Evolutionary conservation across 2,113 vertebrate genomes (phyloP), one percentile per base, ranked within the genome.

Genomic region (Phainopepla nitens): DNA sequence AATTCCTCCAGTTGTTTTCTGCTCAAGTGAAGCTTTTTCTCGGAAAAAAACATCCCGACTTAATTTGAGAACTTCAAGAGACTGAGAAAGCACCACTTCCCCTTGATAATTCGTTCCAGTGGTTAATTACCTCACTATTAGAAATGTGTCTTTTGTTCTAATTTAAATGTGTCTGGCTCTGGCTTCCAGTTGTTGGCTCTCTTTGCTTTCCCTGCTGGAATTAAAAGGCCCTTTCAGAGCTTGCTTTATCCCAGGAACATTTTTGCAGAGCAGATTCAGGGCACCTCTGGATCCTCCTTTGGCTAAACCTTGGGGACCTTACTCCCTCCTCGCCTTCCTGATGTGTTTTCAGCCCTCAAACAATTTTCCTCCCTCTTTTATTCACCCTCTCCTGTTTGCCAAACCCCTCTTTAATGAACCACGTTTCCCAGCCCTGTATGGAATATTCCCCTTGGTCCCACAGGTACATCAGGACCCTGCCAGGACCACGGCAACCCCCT

Each of bases 111-210:
- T 89, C 19, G 78, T 96, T 93, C 94, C 92, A 94, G 81, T 68
- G 47, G 69, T 87, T 95, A 96, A 97, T 95, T 96, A 78, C 90
- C 44, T 95, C 73, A 18, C 87, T 56, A 22, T 87, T 89, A 95
- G 83, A 91, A 89, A 79, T 66, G 91, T 81, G 87, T 66, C 81
- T 73, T 91, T 93, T 97, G 92, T 91, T 94, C 92, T 82, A 45
- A 75, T 95, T 82, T 68, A 84, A 91, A 75, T 56, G 51, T 39
- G 77, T 20, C 93, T 94, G 92, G 96, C 93, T 96, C 81, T 0
- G 0, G 87, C 77, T 82, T 33, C 91, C 69, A 91, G 84, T 41
- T 72, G 12, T 78, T 78, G 79, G 69, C 45, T 65, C 89, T 47
- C 13, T 9, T 19, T 6, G 19, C 71, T 49, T 57, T 88, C 49